A percentile compares a stretch with the other conserved stretches of the same genome.
These are phyloP conservation scores for Centropristis striata DNA, from an alignment of 2,113 vertebrate genomes.

Conservation along the genomic window DNA sequence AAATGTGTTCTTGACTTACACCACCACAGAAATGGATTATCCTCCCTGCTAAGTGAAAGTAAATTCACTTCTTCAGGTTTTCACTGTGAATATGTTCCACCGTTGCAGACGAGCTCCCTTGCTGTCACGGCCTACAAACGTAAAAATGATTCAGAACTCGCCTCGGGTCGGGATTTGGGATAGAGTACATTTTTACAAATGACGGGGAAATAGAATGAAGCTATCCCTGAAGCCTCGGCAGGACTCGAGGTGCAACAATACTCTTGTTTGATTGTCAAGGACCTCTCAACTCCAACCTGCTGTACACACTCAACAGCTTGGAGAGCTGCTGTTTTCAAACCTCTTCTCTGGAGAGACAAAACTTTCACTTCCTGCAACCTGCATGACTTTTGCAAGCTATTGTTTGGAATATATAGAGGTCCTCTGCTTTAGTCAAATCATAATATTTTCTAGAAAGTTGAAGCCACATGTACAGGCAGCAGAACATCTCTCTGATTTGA, in stretches of 20 bases:
- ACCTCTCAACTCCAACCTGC: constrained; percentile 21
- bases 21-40: constrained; percentile 16
- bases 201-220: constrained; percentile 17
- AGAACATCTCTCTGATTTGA: no score
- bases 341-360: constrained; percentile 11
- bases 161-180: constrained; percentile 46
- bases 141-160: constrained; percentile 39
- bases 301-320: constrained; percentile 23
- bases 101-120: constrained; percentile 9
- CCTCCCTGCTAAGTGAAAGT: constrained; percentile 8
- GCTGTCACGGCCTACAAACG: constrained; percentile 28
- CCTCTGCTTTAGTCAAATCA: not conserved
- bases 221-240: constrained; percentile 10
- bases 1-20: constrained; percentile 2
- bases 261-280: constrained; percentile 36
- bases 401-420: not conserved
- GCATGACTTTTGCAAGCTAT: constrained; percentile 8
- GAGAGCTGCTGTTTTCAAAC: constrained; percentile 14
- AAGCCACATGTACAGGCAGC: no score
- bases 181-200: constrained; percentile 23
- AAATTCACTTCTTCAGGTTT: constrained; percentile 16
- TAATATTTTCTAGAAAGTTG: no score
- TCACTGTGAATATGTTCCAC: constrained; percentile 5
- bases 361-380: not conserved
- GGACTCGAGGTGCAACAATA: constrained; percentile 16